These are phyloP conservation scores for Pampus argenteus DNA, from an alignment of 2,797 vertebrate genomes.

Conservation along the genomic window DNA sequence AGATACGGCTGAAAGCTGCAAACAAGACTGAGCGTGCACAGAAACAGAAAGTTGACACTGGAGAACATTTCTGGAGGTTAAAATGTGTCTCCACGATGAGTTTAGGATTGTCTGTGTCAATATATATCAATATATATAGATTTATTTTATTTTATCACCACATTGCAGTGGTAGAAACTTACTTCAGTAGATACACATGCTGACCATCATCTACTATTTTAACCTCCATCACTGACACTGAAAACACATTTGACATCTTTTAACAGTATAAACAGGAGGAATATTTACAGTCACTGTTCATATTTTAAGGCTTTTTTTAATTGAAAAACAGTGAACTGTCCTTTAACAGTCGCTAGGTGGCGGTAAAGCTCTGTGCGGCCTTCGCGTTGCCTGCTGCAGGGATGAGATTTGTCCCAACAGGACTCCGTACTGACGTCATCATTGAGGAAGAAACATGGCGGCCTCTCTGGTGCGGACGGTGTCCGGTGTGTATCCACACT, in stretches of 20 bases:
- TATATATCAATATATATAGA: no score
- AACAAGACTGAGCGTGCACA: not conserved
- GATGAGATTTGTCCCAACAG: conserved; percentile 52
- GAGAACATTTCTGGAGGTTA: not conserved
- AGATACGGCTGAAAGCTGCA: conserved; percentile 1
- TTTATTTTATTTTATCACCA: not conserved
- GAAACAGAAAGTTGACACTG: not conserved
- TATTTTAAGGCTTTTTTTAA: not conserved
- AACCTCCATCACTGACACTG: no score
- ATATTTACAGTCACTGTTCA: no score
- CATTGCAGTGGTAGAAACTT: not conserved
- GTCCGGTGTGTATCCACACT: conserved; percentile 66
- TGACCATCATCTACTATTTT: no score
- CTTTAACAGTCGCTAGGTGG: conserved; percentile 30
- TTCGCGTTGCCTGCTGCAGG: not conserved
- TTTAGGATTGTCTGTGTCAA: not conserved
- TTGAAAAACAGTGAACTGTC: no score
- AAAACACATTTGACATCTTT: no score
- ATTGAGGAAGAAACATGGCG: conserved; percentile 79
- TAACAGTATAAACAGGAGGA: no score
- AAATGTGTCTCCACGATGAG: not conserved
- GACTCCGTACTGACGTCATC: conserved; percentile 42
- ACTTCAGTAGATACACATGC: no score
- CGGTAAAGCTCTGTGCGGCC: not conserved
- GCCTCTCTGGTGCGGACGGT: conserved; percentile 72